These are phyloP conservation scores for Ctenochaetus hawaiiensis DNA, from an alignment of 2,797 vertebrate species.

Conservation along the genomic window DNA sequence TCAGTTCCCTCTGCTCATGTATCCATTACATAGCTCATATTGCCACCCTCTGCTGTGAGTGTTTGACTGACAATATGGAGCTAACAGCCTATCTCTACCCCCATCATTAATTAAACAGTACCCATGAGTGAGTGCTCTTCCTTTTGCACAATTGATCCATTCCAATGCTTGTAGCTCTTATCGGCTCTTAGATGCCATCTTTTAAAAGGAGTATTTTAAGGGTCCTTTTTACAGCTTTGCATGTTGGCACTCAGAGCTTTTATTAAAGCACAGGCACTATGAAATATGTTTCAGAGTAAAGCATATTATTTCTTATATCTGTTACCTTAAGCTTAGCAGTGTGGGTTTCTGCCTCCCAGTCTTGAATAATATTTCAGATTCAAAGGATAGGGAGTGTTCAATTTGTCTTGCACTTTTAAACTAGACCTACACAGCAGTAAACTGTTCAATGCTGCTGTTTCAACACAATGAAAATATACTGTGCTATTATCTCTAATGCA, in stretches of 20 bases:
- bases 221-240: slow-evolving; percentile 65
- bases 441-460: slow-evolving; percentile 14
- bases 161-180: slow-evolving; percentile 76
- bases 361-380: slow-evolving; percentile 31
- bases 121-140: slow-evolving; percentile 80
- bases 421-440: slow-evolving; percentile 6
- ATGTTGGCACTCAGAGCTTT: slow-evolving; percentile 55
- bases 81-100: slow-evolving; percentile 81
- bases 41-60: slow-evolving; percentile 74
- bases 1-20: slow-evolving; percentile 71
- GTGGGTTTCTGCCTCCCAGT: slow-evolving; percentile 6
- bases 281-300: slow-evolving; percentile 38
- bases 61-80: slow-evolving; percentile 80
- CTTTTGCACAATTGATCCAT: slow-evolving; percentile 81
- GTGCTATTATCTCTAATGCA: slow-evolving; percentile 1
- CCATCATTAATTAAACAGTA: slow-evolving; percentile 86
- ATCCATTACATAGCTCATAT: slow-evolving; percentile 81
- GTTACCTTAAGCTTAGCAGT: slow-evolving; percentile 17
- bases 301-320: slow-evolving; percentile 22
- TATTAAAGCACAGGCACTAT: slow-evolving; percentile 27
- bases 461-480: slow-evolving; percentile 11
- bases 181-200: slow-evolving; percentile 73
- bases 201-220: slow-evolving; percentile 71
- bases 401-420: slow-evolving; percentile 25
- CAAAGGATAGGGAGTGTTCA: slow-evolving; percentile 12